Evolutionary conservation across 2,797 vertebrate species (phyloP).

Genomic region (Alectoris magna): DNA sequence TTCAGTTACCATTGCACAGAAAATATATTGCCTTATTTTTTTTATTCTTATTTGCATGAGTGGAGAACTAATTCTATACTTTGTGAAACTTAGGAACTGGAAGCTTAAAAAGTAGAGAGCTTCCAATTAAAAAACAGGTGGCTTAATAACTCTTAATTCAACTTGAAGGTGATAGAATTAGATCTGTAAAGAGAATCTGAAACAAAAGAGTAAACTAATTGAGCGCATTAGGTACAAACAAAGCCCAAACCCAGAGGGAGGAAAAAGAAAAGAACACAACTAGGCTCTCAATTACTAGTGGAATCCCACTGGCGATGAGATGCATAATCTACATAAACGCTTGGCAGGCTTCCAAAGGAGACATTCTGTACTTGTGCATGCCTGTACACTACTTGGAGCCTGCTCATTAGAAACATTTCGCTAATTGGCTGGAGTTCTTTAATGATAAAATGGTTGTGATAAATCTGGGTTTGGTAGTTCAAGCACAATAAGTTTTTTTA

Average conservation of each 20-base stretch:
- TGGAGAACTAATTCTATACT: not conserved
- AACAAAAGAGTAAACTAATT: not conserved
- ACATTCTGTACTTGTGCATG: not conserved
- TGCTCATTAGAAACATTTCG: not conserved
- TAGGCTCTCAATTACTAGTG: not conserved
- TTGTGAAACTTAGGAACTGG: not conserved
- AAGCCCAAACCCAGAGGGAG: not conserved
- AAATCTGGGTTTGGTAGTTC: conserved; percentile 1
- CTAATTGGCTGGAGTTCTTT: not conserved
- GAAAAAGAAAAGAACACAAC: not conserved
- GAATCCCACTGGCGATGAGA: not conserved
- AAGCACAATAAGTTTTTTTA: not conserved
- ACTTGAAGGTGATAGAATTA: not conserved
- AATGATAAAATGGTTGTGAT: not conserved
- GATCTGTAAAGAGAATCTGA: not conserved
- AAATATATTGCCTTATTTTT: conserved; percentile 46
- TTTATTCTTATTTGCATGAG: not conserved
- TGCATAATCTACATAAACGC: not conserved
- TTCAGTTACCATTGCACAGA: not conserved
- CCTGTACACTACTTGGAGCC: not conserved
- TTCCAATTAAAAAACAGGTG: not conserved
- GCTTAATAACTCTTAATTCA: not conserved
- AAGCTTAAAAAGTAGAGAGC: not conserved
- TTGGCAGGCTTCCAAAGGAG: not conserved
- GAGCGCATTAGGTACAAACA: not conserved